Percentiles rank a stretch among this genome's conserved stretches.
phyloP scores from a whole-genome alignment of 2,888 invertebrate species.

The Chymomyza fuscimana region DNA sequence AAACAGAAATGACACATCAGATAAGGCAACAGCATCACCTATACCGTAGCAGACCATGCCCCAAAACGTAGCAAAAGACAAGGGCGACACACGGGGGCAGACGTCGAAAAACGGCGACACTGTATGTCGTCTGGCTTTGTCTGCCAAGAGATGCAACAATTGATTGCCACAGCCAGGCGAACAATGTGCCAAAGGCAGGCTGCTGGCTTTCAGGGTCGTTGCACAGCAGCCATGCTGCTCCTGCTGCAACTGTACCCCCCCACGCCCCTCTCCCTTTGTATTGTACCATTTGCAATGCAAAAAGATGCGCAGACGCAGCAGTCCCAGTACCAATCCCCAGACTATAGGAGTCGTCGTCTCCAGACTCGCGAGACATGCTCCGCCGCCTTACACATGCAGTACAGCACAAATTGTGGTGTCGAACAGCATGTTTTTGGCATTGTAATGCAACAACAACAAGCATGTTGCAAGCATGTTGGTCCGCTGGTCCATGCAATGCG shows the following conservation, averaged over 20 bases:
- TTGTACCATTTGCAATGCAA: conserved; percentile 57
- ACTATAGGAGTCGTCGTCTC: no score
- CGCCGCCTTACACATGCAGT: conserved; percentile 49
- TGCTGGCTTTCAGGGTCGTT: conserved; percentile 50
- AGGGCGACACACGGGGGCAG: background rate
- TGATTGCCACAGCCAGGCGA: conserved; percentile 61
- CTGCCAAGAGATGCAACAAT: conserved; percentile 76
- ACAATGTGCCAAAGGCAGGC: conserved; percentile 22
- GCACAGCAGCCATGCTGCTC: conserved; percentile 46
- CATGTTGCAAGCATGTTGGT: conserved; percentile 16
- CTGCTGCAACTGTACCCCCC: conserved; percentile 11
- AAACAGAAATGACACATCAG: conserved; percentile 77
- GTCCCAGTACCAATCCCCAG: conserved; percentile 8
- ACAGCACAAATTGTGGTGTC: conserved; percentile 76
- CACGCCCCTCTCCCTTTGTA: conserved; percentile 47
- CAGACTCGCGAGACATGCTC: conserved; percentile 6
- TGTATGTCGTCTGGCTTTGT: conserved; percentile 44
- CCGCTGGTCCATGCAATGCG: background rate
- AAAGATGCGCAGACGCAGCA: conserved; percentile 43
- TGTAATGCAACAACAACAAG: conserved; percentile 15
- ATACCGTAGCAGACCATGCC: conserved; percentile 44
- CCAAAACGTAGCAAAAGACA: conserved; percentile 14
- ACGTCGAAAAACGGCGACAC: conserved; percentile 42
- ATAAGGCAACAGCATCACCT: conserved; percentile 79
- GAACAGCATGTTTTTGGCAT: conserved; percentile 69